A percentile compares a stretch with the other conserved stretches of the same genome.
Evolutionary conservation across 1,140 invertebrate species (phyloP).

Genomic region (Bombus turneri): DNA sequence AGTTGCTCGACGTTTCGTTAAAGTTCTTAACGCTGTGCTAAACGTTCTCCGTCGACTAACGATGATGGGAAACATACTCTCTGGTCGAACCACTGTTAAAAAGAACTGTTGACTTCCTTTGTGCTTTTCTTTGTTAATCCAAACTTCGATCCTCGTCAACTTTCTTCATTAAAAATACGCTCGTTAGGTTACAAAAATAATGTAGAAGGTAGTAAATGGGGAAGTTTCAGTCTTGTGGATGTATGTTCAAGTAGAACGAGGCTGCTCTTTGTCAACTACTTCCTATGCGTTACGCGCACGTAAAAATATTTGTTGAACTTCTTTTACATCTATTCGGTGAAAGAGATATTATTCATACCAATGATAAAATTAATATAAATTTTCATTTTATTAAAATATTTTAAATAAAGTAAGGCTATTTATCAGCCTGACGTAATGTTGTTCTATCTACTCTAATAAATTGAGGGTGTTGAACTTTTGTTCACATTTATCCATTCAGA

Average conservation of each 20-base stretch:
- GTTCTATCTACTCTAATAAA: neutral
- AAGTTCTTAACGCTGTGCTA: slow-evolving; percentile 4
- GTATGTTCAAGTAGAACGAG: neutral
- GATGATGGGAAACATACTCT: neutral
- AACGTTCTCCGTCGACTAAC: slow-evolving; percentile 22
- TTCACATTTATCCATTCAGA: neutral
- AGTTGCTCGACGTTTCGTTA: slow-evolving; percentile 28
- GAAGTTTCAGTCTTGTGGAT: neutral
- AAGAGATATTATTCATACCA: neutral
- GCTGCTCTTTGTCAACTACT: neutral
- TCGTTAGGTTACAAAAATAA: neutral
- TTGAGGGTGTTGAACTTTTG: neutral
- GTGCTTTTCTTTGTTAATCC: neutral
- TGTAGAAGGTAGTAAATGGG: neutral
- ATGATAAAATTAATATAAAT: neutral
- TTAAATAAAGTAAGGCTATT: neutral
- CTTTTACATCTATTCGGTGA: neutral
- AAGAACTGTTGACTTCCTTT: neutral
- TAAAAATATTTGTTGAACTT: neutral
- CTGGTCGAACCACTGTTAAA: neutral
- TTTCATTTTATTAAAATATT: neutral
- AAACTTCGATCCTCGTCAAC: neutral
- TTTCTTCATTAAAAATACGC: neutral
- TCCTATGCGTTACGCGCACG: neutral
- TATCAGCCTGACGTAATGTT: neutral